Evolutionary conservation across 2,888 invertebrate genomes (phyloP), one percentile per base, ranked within the genome.

Genomic region (Blomia tropicalis): DNA sequence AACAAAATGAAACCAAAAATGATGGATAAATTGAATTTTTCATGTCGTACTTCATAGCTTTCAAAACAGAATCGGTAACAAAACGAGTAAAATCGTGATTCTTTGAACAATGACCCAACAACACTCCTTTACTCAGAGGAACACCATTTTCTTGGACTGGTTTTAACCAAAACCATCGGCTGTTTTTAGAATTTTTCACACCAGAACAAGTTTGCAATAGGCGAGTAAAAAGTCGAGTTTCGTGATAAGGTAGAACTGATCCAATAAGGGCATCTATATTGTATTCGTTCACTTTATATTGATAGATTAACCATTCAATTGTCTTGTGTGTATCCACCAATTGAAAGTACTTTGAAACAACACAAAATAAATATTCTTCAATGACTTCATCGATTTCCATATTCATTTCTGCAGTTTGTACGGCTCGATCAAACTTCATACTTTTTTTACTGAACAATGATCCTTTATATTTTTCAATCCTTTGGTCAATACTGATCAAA

Each of bases 271-370:
- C 82, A 70, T 87, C 83, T 62, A 82, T 81, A 71, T 95, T 95
- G 74, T 85, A 95, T 60, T 85, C 79, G 70, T 96, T 86, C 65
- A 96, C 84, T 67, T 84, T 82, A 72, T 71, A 79, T 76, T 79
- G 81, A 70, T 87, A 81, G 53, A 96, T 82, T 2, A 98, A 78
- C 95, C 95, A 98, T 77, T 98, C 98, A 54, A 98, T 73, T 1
- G 90, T 84, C 77, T 92, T 88, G 68, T 92, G 89, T 0, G 89
- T 81, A 5, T 83, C 80, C 69, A 84, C 85, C 0, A 91, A 75
- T 58, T 89, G 77, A 68, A 96, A 83, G 72, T 91, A 93, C 0
- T 96, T 96, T 1, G 91, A 87, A 3, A 93, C 43, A 27, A 67
- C 51, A 23, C 69, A 78, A 1, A 84, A 74, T 0, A 96, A 75